Evolutionary conservation across 2,113 vertebrate species (phyloP).

Genomic region (Equus quagga): DNA sequence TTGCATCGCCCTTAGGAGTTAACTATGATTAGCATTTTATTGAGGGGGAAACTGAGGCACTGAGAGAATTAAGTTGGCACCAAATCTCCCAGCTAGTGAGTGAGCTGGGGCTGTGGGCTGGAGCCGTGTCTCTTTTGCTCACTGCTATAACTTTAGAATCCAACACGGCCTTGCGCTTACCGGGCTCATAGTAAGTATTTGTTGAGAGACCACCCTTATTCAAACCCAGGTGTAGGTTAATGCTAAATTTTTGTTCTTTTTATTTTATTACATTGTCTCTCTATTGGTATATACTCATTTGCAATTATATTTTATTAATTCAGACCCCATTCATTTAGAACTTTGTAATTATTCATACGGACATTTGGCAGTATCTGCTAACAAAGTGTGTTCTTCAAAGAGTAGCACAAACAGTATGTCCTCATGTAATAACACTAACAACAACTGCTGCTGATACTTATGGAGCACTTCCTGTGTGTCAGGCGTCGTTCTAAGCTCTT

Average conservation of each 20-base stretch:
- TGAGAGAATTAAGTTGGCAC: not conserved
- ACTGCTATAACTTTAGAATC: not conserved
- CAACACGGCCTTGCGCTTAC: not conserved
- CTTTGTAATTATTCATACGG: not conserved
- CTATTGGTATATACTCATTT: not conserved
- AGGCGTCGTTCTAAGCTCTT: not conserved
- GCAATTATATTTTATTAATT: not conserved
- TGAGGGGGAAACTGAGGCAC: not conserved
- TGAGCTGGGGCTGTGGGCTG: not conserved
- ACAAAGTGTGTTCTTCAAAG: constrained; percentile 4
- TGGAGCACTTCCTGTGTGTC: not conserved
- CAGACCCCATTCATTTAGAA: not conserved
- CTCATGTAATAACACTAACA: not conserved
- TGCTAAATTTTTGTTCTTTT: not conserved
- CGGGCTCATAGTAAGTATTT: not conserved
- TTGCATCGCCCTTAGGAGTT: not conserved
- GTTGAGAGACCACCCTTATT: not conserved
- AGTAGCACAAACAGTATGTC: not conserved
- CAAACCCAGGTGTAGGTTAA: not conserved
- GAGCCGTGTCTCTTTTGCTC: not conserved
- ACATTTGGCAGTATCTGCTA: not conserved
- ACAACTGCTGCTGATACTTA: not conserved
- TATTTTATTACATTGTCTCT: not conserved
- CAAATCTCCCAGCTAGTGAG: not conserved
- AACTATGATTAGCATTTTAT: not conserved